phyloP scores from a whole-genome alignment of 2,888 invertebrate species.

The Patella caerulea region DNA sequence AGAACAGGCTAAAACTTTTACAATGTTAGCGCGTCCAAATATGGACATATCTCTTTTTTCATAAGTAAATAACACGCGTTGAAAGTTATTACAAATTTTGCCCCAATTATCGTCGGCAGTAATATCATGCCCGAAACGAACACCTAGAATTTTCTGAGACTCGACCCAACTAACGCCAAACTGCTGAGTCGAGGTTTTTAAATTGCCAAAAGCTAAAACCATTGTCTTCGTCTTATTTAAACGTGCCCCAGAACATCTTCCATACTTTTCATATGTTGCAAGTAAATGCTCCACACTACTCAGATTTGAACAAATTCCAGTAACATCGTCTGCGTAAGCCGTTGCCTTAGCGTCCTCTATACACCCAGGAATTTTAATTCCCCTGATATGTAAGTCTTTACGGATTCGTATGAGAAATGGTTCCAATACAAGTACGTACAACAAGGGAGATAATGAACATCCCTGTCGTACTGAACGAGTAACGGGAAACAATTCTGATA shows the following conservation, averaged over 20 bases:
- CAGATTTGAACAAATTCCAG: background rate
- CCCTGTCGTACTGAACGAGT: constrained; percentile 36
- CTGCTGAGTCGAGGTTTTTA: background rate
- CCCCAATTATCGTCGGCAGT: background rate
- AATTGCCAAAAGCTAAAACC: background rate
- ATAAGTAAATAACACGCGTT: background rate
- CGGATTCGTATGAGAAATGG: constrained; percentile 19
- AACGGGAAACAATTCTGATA: constrained; percentile 34
- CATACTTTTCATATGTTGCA: background rate
- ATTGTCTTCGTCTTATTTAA: constrained; percentile 13
- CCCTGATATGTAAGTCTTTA: background rate
- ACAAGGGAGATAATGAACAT: constrained; percentile 33
- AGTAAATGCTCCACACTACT: background rate
- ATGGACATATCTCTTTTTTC: background rate
- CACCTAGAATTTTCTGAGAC: background rate
- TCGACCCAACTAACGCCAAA: background rate
- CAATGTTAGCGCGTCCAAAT: background rate
- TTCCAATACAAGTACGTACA: constrained; percentile 33
- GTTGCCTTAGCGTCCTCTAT: background rate
- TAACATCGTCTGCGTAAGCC: background rate
- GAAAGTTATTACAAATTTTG: background rate
- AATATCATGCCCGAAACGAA: background rate
- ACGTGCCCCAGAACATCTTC: constrained; percentile 13
- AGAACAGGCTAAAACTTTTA: background rate
- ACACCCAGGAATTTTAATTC: background rate